Base-by-base conservation (phyloP, 2,113 vertebrate genomes). In the Balaeniceps rex region DNA sequence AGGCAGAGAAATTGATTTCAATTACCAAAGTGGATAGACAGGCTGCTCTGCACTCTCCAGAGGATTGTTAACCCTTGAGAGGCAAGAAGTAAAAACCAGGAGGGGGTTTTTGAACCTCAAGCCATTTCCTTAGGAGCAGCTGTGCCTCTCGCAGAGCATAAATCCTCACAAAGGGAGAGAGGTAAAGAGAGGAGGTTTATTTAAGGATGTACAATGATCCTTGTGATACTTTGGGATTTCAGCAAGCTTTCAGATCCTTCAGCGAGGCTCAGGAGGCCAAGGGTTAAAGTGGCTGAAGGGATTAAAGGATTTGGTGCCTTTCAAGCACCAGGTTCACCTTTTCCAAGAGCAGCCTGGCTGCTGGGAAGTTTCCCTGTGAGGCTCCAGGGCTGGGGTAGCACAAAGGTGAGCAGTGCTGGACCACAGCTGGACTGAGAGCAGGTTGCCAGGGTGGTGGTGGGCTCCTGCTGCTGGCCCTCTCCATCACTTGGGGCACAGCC, bases 1-100 rank as follows among this genome's bases (percentile, higher is more conserved):
- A 98, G 98, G 97, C 97, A 97, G 97, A 98, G 98, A 98, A 98
- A 98, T 98, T 98, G 98, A 98, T 98, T 98, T 98, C 98, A 98
- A 97, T 98, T 98, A 98, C 98, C 95, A 51, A 97, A 97, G 97
- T 96, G 97, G 98, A 98, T 98, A 97, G 98, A 97, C 97, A 97
- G 97, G 76, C 97, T 96, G 93, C 97, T 95, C 70, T 83, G 83
- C 28, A 2, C 77, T 97, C 94, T 95, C 14, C 85, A 14, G 77
- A 84, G 10, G 65, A 96, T 7, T 81, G n/a, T 98, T 98, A 98
- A 98, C 98, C 97, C 97, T 98, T 9, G 0, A 88, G 88, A 87
- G 86, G 69, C 93, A 29, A 79, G 84, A 57, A 46, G 54, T 7
- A 31, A 68, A 84, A 83, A 58, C 52, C 42, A 69, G 31, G 58